A percentile compares a stretch with the other conserved stretches of the same genome.
These are phyloP conservation scores for Meliscaeva auricollis DNA, from an alignment of 2,888 invertebrate genomes.

Conservation along the genomic window DNA sequence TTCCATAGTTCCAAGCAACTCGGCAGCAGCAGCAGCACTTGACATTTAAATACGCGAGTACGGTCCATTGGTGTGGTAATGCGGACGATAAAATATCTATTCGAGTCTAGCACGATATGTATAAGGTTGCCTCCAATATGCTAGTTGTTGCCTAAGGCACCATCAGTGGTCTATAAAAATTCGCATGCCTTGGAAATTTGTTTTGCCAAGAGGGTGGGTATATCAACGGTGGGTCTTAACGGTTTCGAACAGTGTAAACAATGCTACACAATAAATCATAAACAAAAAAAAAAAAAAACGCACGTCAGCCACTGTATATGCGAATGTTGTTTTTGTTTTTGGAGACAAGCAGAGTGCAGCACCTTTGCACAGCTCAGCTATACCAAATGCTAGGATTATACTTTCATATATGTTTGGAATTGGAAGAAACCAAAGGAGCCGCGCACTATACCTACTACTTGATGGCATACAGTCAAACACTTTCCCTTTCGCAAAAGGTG, in stretches of 20 bases:
- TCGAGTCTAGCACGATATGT: conserved; percentile 43
- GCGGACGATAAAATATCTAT: conserved; percentile 47
- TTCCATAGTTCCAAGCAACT: background rate
- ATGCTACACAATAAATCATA: conserved; percentile 69
- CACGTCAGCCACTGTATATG: conserved; percentile 65
- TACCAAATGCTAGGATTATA: conserved; percentile 46
- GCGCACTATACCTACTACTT: too few relatives aligned
- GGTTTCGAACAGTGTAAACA: conserved; percentile 58
- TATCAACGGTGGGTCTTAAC: background rate
- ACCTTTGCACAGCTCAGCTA: conserved; percentile 18
- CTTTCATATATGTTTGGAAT: conserved; percentile 42
- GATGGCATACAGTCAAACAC: conserved; percentile 32
- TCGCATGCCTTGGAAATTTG: conserved; percentile 50
- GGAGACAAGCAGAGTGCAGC: conserved; percentile 47
- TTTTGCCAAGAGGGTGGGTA: conserved; percentile 40
- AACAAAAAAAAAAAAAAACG: conserved; percentile 40
- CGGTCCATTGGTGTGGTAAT: conserved; percentile 44
- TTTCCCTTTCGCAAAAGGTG: conserved; percentile 69
- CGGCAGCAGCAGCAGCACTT: conserved; percentile 29
- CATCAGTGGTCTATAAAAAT: conserved; percentile 47
- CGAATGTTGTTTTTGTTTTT: conserved; percentile 16
- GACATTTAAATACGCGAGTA: conserved; percentile 66
- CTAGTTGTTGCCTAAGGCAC: conserved; percentile 9
- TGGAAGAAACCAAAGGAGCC: conserved; percentile 54
- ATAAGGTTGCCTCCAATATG: conserved; percentile 38